Base-by-base conservation (phyloP, 2,797 vertebrate species). In the Nyctibius grandis region DNA sequence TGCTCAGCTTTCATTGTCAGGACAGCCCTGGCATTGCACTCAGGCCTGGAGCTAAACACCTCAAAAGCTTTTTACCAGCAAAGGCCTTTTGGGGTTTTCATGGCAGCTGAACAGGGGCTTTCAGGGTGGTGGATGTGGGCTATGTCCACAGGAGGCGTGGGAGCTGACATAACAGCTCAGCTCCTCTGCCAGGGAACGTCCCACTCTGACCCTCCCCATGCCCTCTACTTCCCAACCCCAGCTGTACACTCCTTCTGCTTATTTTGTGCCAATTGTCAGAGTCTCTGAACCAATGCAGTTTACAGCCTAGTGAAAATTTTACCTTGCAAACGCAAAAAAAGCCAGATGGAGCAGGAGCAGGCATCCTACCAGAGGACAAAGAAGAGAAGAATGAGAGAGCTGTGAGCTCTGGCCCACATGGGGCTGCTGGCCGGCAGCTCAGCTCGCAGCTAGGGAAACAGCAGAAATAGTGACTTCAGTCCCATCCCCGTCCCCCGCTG, bases 401-500 rank as follows among this genome's bases (percentile, higher is more conserved):
- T 48, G n/a, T 61, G 38, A 63, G 67, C 48, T 74, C n/a, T 67
- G 61, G 38, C 33, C 42, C 70, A 56, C 0, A 1, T 69, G 57
- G 57, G 64, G 29, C 42, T 57, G 26, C 4, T 85, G 86, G 69
- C 75, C 3, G 1, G 33, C 19, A 75, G 79, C 57, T 90, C 0
- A 0, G 38, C 59, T 84, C 1, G 3, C 45, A 86, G 69, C 5
- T 90, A 65, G 25, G 44, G 31, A 86, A 47, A 54, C 0, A 8
- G 36, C 68, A 88, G 50, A 45, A 88, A 38, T 11, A 34, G 72
- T 50, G 40, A 86, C 54, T 69, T 74, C 82, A 85, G 50, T 60
- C 54, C 36, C 34, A 68, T 36, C 26, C 19, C 15, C 0, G 0
- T 64, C 36, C n/a, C 12, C 40, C 5, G 2, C 17, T 74, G 68